phyloP scores from a whole-genome alignment of 2,113 vertebrate species.

The Pteronura brasiliensis region DNA sequence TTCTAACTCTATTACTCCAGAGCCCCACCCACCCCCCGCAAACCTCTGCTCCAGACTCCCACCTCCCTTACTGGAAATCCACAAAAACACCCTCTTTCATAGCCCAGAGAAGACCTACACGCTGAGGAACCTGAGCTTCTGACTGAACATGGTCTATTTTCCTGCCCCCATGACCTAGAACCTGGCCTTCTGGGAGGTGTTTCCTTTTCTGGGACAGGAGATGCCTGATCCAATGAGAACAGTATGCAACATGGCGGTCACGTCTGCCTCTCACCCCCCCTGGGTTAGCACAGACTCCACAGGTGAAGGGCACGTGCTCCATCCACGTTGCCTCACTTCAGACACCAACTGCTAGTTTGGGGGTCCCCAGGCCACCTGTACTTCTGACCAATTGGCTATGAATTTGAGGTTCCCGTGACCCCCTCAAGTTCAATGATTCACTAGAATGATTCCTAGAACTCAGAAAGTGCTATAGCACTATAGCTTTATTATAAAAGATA shows the following conservation, averaged over 20 bases:
- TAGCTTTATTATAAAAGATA: not conserved
- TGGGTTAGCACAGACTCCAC: not conserved
- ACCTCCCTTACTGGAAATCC: not conserved
- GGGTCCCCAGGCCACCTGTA: not conserved
- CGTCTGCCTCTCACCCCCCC: not conserved
- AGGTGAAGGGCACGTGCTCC: not conserved
- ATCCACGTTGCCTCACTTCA: not conserved
- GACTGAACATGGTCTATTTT: not conserved
- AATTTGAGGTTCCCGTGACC: not conserved
- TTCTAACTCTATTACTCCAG: not conserved
- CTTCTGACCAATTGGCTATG: not conserved
- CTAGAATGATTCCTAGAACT: not conserved
- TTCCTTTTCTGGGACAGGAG: not conserved
- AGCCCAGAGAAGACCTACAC: not conserved
- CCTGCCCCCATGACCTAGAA: not conserved
- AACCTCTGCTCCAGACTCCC: no score
- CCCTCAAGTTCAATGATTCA: not conserved
- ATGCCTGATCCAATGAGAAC: not conserved
- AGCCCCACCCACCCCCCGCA: fast-evolving
- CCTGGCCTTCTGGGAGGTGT: not conserved
- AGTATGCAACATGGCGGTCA: not conserved
- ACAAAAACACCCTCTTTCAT: not conserved
- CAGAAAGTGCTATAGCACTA: not conserved
- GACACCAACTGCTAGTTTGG: not conserved
- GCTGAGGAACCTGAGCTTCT: not conserved